phyloP scores from a whole-genome alignment of 2,113 vertebrate genomes.

The Narcine bancroftii region DNA sequence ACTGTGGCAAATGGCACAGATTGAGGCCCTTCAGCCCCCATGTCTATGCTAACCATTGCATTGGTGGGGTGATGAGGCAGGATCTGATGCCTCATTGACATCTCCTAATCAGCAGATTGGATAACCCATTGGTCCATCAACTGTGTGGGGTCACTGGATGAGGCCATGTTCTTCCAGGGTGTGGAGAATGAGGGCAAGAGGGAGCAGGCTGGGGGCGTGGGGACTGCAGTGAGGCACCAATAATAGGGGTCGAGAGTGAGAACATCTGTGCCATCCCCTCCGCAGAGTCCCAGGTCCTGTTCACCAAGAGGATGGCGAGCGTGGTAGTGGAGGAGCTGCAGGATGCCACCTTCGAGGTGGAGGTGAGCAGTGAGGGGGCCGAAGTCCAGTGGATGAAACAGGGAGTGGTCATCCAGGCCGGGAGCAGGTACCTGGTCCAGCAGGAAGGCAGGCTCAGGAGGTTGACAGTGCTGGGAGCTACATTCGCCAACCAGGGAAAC shows the following conservation, averaged over 20 bases:
- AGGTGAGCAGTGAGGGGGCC: constrained; percentile 62
- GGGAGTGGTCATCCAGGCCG: constrained; percentile 68
- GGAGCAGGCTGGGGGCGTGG: not conserved
- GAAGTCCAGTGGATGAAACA: constrained; percentile 89
- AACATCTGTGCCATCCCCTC: too few species aligned
- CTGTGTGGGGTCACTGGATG: too few species aligned
- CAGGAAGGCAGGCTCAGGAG: constrained; percentile 57
- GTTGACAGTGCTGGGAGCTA: constrained; percentile 64
- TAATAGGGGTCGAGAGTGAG: not conserved
- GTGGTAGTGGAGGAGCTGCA: constrained; percentile 68
- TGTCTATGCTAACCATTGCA: too few species aligned
- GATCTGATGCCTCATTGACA: too few species aligned
- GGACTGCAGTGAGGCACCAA: too few species aligned
- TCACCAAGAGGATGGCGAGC: constrained; percentile 64
- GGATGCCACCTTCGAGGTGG: constrained; percentile 70
- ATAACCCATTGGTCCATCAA: too few species aligned
- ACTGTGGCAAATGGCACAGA: too few species aligned
- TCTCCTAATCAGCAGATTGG: too few species aligned
- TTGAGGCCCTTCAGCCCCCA: too few species aligned
- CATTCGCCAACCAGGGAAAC: constrained; percentile 66
- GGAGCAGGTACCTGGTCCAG: constrained; percentile 61
- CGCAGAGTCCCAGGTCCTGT: constrained; percentile 76
- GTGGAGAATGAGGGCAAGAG: too few species aligned
- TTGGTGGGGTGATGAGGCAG: too few species aligned
- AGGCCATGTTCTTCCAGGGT: too few species aligned